Evolutionary conservation across 1,140 invertebrate genomes (phyloP), one percentile per base, ranked within the genome.

Genomic region (Hyphantria cunea): DNA sequence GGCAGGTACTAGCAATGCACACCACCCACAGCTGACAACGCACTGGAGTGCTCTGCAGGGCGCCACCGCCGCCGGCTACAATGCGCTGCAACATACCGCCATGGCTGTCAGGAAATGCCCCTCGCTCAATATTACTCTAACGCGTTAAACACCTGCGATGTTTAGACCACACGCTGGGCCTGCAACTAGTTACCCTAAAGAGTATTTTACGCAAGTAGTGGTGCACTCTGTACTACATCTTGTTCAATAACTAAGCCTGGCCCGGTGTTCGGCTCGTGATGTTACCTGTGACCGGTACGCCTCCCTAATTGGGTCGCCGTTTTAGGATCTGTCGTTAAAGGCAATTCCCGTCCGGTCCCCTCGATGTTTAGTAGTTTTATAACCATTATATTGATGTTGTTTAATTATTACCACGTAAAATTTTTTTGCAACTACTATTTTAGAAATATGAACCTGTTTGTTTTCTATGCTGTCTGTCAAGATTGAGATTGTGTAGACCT

Each of bases 41-140:
- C 84, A 92, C 80, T 92, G 92, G 92, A 91, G 92, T 87, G 91
- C 93, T 91, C 92, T 93, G 91, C 93, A 92, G 91, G 92, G 93
- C 89, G 91, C 92, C 90, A 93, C 92, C 89, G 92, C 93, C 90
- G 92, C 82, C 59, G 77, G 84, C 34, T 87, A 84, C 76, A 85
- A 66, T 55, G 83, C 84, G 11, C 47, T 89, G 37, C 78, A 80
- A n/a, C 76, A 82, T 55, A 83, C 86, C 31, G 93, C 94, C 92
- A 93, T 95, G 94, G 81, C 87, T 90, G 95, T 96, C 93, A 94
- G 95, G 92, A 96, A 94, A 90, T 94, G 93, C 90, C 93, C 93
- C 82, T 94, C 93, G 77, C 92, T 94, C 82, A 93, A 93, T 90
- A 93, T 93, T 61, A 93, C 93, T 75, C 92, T 93, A 70, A 92